Base-by-base conservation (phyloP, 1,140 invertebrate genomes). In the Palaemon carinicauda region DNA sequence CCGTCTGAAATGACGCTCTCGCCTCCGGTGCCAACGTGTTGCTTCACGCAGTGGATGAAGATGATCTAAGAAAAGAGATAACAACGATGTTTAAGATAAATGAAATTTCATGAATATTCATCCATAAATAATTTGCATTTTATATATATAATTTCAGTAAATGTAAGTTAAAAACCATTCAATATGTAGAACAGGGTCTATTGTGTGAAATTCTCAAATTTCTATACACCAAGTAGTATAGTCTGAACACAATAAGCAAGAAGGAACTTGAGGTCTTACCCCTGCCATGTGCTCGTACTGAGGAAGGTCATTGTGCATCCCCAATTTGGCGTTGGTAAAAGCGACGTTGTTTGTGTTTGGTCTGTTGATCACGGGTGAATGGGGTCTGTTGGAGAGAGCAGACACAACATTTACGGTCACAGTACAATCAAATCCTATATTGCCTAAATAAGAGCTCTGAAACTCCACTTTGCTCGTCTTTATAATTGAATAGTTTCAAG, bases 241-340 rank as follows among this genome's bases (percentile, higher is more conserved):
- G 3, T 3, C 1, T 17, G 14, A 33, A 29, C 15, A 71, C 7
- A 3, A 27, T 15, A 7, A 10, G 3, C 24, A 15, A n/a, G n/a
- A n/a, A 19, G 3, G 14, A 15, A 4, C 24, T 3, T 7, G 31
- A 7, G 52, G 12, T 90, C 90, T 90, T 90, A 94, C 93, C 81
- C 94, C 94, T 0, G 95, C 94, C 87, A 93, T 94, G 89, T 95
- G 95, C 89, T 94, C 93, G 90, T 95, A 95, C 90, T 95, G 95
- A 2, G 95, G 95, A 80, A 95, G 91, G 90, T 95, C 94, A 14
- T 93, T 94, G 90, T 95, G 94, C 87, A 95, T 91, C 88, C 94
- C 94, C 78, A 95, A 91, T 65, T 93, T 93, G 86, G 92, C 92
- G 2, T 93, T 93, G 52, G 94, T 92, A 88, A 95, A 95, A n/a